Evolutionary conservation across 2,888 invertebrate species (phyloP).

Genomic region (Melanchra persicariae): DNA sequence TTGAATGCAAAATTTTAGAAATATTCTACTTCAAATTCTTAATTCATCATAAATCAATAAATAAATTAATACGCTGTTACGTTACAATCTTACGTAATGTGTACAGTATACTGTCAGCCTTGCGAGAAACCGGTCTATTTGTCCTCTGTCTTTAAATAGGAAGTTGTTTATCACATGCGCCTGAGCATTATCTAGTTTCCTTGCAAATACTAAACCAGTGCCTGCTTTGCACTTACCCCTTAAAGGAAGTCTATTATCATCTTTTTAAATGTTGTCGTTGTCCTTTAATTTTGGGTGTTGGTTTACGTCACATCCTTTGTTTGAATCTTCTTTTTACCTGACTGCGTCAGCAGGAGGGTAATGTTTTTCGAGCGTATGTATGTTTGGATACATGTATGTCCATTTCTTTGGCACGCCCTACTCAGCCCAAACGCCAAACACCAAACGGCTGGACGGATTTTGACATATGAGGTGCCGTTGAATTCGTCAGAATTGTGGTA

Average conservation of each 20-base stretch:
- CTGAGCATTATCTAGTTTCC: constrained; percentile 57
- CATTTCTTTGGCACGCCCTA: no score
- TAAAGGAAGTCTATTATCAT: constrained; percentile 7
- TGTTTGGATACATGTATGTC: no score
- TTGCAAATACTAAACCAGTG: constrained; percentile 51
- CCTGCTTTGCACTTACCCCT: constrained; percentile 7
- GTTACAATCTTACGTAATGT: constrained; percentile 31
- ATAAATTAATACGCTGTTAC: constrained; percentile 36
- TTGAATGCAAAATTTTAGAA: no score
- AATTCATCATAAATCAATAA: constrained; percentile 5
- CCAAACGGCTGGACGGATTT: no score
- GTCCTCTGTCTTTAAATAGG: constrained; percentile 63
- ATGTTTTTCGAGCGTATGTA: no score
- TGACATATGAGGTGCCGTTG: no score
- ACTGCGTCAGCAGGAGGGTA: no score
- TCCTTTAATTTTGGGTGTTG: constrained; percentile 23
- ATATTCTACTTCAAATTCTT: no score
- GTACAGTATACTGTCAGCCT: constrained; percentile 52
- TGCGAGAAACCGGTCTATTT: constrained; percentile 56
- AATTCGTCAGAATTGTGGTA: no score
- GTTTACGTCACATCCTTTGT: not conserved
- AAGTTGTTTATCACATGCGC: constrained; percentile 62
- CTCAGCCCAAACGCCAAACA: no score
- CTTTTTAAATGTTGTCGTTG: constrained; percentile 38
- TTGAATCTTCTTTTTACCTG: no score